Base-by-base conservation (phyloP, 1,140 invertebrate genomes). In the Euwallacea similis region DNA sequence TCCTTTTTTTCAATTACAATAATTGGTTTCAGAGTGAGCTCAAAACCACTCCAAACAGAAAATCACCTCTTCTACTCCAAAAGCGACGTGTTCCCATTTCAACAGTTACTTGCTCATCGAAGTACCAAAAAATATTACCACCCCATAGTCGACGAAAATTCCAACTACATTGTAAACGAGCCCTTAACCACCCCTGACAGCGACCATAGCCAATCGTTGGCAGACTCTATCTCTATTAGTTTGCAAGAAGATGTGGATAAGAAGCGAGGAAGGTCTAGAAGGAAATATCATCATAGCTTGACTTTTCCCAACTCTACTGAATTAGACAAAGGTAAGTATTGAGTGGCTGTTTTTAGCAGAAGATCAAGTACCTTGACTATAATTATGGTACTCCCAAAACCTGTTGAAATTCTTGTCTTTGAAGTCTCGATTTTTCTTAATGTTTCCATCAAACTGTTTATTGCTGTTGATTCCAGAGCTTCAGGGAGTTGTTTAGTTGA, bases 51-150 rank as follows among this genome's bases (percentile, higher is more conserved):
- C 9, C 46, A 10, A 50, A 13, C 46, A 11, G 54, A 13, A 10
- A 56, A 21, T 56, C 16, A 50, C 9, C 46, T 75, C n/a, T 75
- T 75, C 42, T 67, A 75, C 54, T 75, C 74, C 7, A 64, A 69
- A 42, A 76, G 75, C 60, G 72, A 76, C 53, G 66, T 76, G 42
- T 76, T 76, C 68, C 69, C 73, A 15, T 74, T 73, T 46, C 46
- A 73, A 47, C 33, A 59, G 42, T 42, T 74, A 2, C 46, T 73
- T 3, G 61, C 70, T 43, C 47, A 65, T 9, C 6, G 10, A n/a
- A 7, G 42, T 13, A 13, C 54, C 10, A 33, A 46, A 7, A 59
- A 50, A 10, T n/a, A 55, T 9, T 13, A 11, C 1, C 9, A 41
- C 2, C 9, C 42, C 7, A 15, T 58, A 6, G 10, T 70, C 33